Base-by-base conservation (phyloP, 1,140 invertebrate species). In the Cotesia typhae region DNA sequence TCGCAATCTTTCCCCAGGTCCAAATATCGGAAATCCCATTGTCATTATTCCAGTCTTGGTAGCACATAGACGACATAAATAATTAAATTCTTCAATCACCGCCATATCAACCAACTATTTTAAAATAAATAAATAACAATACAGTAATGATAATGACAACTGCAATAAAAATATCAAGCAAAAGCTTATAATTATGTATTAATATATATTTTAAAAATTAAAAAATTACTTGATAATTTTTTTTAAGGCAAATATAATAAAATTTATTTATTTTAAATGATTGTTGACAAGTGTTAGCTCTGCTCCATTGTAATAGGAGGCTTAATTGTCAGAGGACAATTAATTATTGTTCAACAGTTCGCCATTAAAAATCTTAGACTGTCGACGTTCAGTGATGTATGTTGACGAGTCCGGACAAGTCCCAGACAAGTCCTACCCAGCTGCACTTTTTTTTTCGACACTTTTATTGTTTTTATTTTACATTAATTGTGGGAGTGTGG, bases 21-120 rank as follows among this genome's bases (percentile, higher is more conserved):
- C 89, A 76, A 90, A 91, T 67, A 90, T 90, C 64, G 90, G 87
- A 67, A 90, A 78, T 10, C 88, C 88, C 80, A 90, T 85, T 28
- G 6, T 47, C 41, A 89, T 72, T 47, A 89, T 83, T 71, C 83
- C 87, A 10, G 87, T 90, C 78, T 90, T 90, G 0, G 87, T 79
- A 12, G 88, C 89, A 77, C 90, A 91, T 4, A 90, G 73, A 68
- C 90, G 84, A 75, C 90, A 91, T 67, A 91, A 80, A 75, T 88
- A 87, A 79, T 85, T 80, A 68, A 88, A 86, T 76, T 88, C 85
- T 61, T 85, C 83, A 20, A 87, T 91, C 38, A 92, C 92, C 78
- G 94, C 93, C 93, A 83, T 83, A 51, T 67, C 28, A 52, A 61
- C 10, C 4, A 37, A 66, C 75, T 74, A 53, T 74, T 17, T 64